A percentile compares a stretch with the other conserved stretches of the same genome.
These are phyloP conservation scores for Drosophila meridionalis DNA, from an alignment of 2,888 invertebrate species.

Conservation along the genomic window DNA sequence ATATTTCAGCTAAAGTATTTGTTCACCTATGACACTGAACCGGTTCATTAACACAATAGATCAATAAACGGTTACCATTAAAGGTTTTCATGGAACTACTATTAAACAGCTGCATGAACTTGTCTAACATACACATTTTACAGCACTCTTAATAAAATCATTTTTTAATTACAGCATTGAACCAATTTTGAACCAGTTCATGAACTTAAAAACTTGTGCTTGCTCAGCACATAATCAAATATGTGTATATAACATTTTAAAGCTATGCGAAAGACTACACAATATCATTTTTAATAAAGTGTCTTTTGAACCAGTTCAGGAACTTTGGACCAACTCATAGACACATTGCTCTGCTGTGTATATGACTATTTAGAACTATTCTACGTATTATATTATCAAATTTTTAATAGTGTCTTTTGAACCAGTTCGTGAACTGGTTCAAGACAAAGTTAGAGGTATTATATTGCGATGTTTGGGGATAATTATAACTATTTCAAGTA, in stretches of 20 bases:
- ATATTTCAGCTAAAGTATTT: background rate
- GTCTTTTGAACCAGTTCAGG: background rate
- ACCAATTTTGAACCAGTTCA: slow-evolving; percentile 1
- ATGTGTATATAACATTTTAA: too few species aligned
- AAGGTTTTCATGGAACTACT: too few species aligned
- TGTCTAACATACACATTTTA: too few species aligned
- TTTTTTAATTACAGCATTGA: background rate
- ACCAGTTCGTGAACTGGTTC: background rate
- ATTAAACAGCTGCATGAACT: too few species aligned
- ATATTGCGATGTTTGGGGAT: too few species aligned
- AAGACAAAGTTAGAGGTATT: too few species aligned
- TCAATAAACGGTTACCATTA: too few species aligned
- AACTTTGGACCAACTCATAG: background rate
- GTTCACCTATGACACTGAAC: background rate
- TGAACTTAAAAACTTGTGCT: background rate
- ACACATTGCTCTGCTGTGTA: background rate
- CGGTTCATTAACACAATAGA: background rate
- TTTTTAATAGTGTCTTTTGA: background rate
- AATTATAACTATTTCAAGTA: too few species aligned
- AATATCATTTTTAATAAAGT: too few species aligned
- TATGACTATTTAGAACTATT: background rate
- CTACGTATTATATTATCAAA: background rate
- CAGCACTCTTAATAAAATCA: background rate
- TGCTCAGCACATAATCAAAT: background rate
- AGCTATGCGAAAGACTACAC: too few species aligned